Base-by-base conservation (phyloP, 2,113 vertebrate species). In the Atherinomorus stipes region DNA sequence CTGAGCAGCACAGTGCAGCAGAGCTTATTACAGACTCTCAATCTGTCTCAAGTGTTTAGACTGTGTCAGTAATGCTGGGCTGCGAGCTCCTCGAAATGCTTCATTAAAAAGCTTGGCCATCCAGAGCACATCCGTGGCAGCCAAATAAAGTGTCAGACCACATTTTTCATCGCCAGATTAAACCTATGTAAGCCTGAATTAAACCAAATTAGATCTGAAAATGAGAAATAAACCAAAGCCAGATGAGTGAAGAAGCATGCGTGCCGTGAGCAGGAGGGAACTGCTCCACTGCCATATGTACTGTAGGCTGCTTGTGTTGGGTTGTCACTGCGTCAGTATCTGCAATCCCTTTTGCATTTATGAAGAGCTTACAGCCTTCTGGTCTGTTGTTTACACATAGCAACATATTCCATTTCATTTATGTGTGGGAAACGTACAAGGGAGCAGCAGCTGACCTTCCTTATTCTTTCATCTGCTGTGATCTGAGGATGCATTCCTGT, bases 91-190 rank as follows among this genome's bases (percentile, higher is more conserved):
- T 71, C 47, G 63, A 85, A 88, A 84, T 64, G 85, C 83, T 92
- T 90, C 87, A 90, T 92, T 89, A 90, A 85, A 87, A 80, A 81
- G 76, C 81, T 71, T 78, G 85, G 90, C 78, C 84, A 84, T 86
- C 83, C 83, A 78, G 58, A 86, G 83, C 85, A 77, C 83, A 80
- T 81, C 70, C 68, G 44, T 65, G 66, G 89, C 78, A 83, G 88
- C 81, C 86, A 88, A 90, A 92, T 88, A 92, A 86, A 85, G 85
- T 92, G 91, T 90, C 90, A 90, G 70, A 88, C 71, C 74, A 18
- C 74, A 89, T 92, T 92, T 91, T 91, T 90, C 91, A 90, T 83
- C 78, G 65, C 57, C 76, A 90, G 80, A 90, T 92, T 91, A 91
- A 90, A 89, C 80, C 85, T 79, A 71, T 88, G 83, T 90, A 89